These are phyloP conservation scores for Sturnus vulgaris DNA, from an alignment of 2,113 vertebrate genomes.

Conservation along the genomic window DNA sequence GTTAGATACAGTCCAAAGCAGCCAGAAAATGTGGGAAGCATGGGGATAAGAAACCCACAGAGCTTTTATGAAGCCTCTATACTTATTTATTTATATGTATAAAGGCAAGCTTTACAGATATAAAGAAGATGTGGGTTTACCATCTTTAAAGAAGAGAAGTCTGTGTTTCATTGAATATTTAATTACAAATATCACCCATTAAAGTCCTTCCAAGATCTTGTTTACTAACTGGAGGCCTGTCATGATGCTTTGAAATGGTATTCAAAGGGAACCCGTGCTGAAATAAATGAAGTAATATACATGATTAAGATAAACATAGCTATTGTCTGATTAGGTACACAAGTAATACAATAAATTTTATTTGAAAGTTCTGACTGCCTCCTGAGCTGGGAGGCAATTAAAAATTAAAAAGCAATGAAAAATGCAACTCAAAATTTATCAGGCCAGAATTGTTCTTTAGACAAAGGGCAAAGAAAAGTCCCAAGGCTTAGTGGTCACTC, in stretches of 20 bases:
- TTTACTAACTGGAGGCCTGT: neutral
- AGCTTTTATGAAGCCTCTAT: neutral
- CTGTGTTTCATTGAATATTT: neutral
- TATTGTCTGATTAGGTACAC: neutral
- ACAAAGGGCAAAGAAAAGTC: neutral
- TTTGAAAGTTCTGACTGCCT: neutral
- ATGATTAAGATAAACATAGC: neutral
- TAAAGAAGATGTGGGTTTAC: neutral
- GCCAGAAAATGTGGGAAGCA: neutral
- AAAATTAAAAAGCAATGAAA: neutral
- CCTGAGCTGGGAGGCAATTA: neutral
- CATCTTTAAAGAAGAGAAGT: neutral
- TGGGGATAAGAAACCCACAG: neutral
- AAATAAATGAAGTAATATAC: neutral
- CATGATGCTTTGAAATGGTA: neutral
- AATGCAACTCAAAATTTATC: neutral
- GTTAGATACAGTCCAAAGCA: neutral
- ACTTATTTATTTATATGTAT: neutral
- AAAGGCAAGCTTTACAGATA: neutral
- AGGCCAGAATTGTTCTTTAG: neutral
- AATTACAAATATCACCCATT: neutral
- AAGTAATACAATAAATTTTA: neutral
- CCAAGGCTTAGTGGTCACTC: neutral
- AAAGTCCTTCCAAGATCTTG: neutral
- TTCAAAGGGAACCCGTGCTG: neutral